Percentiles rank a stretch among this genome's conserved stretches.
phyloP scores from a whole-genome alignment of 92 coral and sea anemone species.

The Parazoanthus darwini region DNA sequence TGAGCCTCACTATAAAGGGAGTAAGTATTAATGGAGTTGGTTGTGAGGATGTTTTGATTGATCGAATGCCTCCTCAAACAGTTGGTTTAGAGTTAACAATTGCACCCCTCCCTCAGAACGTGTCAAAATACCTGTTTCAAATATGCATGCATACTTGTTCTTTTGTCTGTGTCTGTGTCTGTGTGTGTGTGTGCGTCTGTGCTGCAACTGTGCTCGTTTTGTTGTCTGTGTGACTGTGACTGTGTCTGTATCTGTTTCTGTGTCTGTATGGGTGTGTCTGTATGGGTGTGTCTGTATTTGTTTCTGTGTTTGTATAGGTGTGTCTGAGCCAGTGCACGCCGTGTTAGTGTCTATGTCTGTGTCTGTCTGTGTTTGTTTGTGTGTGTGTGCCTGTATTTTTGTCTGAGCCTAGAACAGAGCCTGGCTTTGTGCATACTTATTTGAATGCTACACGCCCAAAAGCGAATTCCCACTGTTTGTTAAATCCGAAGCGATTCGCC shows the following conservation, averaged over 20 bases:
- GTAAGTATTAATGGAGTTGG: constrained; percentile 37
- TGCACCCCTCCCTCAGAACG: too few relatives aligned
- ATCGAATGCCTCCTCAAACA: background rate
- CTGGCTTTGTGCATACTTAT: background rate
- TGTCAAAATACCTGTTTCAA: too few relatives aligned
- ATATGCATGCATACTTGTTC: background rate
- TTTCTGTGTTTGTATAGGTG: too few relatives aligned
- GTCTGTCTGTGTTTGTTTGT: background rate
- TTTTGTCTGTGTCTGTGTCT: background rate
- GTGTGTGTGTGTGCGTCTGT: background rate
- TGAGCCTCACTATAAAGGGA: constrained; percentile 77
- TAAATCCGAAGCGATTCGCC: background rate
- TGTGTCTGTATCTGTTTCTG: too few relatives aligned
- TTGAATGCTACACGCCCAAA: background rate
- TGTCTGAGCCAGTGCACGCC: background rate
- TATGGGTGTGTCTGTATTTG: too few relatives aligned
- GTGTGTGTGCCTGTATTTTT: background rate
- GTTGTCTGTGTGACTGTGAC: background rate
- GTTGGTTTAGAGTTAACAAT: too few relatives aligned
- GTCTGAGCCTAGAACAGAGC: background rate
- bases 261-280: background rate
- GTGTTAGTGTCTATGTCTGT: background rate
- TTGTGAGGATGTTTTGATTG: background rate
- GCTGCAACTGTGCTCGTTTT: background rate
- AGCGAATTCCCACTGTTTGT: background rate